Evolutionary conservation across 2,113 vertebrate species (phyloP), one percentile per base, ranked within the genome.

Genomic region (Jacana jacana): DNA sequence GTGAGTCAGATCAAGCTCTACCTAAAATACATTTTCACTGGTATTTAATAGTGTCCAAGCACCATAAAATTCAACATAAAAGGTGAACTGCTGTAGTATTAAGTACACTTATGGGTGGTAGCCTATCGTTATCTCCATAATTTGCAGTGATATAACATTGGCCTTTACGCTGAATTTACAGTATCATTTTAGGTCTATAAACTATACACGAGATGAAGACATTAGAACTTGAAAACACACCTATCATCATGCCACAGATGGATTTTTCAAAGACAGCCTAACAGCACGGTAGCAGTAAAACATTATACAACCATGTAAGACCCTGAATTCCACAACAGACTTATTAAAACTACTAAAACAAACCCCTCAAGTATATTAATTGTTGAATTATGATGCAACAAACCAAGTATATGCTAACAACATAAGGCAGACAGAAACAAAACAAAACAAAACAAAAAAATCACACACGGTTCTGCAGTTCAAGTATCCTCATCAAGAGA

Each of bases 81-180:
- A 91, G 39, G 20, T 35, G 28, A 82, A 82, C 37, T 52, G 58
- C 64, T 72, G 15, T 31, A 73, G 54, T 64, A 86, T 58, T 78
- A 72, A 86, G 27, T 35, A 79, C 28, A 57, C 27, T 65, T 81
- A 72, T 2, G 65, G 61, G 69, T 86, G 49, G 28, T 11, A 79
- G 20, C 73, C 44, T 93, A 79, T n/a, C 48, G 92, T 84, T 76
- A 87, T 22, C 33, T 79, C 57, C n/a, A 17, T 64, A 76, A 92
- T 91, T 76, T 76, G 48, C 84, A 28, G 9, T 18, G 61, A 89
- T 71, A 81, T 1, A 1, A 52, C 49, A 79, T 0, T 69, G 61
- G 61, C 72, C 93, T 96, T 96, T 89, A 70, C 80, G 93, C 80
- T 87, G 69, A 79, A 91, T 84, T 71, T 95, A 42, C 6, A 35